phyloP scores from a whole-genome alignment of 1,140 invertebrate species.

The Stratiolaelaps scimitus region DNA sequence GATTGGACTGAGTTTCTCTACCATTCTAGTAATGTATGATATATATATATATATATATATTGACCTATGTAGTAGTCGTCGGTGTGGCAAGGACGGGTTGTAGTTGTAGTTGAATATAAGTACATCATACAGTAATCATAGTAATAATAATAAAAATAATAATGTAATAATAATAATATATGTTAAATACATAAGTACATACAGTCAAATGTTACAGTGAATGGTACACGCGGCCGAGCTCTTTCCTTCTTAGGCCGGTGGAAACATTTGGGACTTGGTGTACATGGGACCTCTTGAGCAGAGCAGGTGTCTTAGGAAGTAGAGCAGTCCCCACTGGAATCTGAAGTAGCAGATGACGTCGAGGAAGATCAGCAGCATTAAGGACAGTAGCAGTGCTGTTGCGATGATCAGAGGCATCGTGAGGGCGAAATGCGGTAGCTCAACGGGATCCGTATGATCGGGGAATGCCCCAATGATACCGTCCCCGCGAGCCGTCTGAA shows the following conservation, averaged over 20 bases:
- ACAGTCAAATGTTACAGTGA: too few species aligned
- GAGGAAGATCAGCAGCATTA: constrained; percentile 32
- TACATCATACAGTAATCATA: too few species aligned
- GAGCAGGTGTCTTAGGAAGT: constrained; percentile 32
- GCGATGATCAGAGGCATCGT: constrained; percentile 33
- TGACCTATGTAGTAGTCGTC: too few species aligned
- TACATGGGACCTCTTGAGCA: constrained; percentile 32
- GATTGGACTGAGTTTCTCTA: too few species aligned
- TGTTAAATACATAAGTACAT: too few species aligned
- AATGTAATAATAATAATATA: too few species aligned
- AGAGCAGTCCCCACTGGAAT: constrained; percentile 34
- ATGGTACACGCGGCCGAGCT: too few species aligned
- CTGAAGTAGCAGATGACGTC: constrained; percentile 35
- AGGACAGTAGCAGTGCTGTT: constrained; percentile 30
- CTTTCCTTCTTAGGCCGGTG: constrained; percentile 2
- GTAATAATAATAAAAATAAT: too few species aligned
- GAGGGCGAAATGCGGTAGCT: constrained; percentile 29
- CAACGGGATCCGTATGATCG: constrained; percentile 1
- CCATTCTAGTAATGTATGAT: too few species aligned
- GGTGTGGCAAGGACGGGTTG: too few species aligned
- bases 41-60: too few species aligned
- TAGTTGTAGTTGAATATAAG: too few species aligned
- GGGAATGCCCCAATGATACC: constrained; percentile 20
- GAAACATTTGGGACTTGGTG: constrained; percentile 2
- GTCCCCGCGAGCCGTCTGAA: constrained; percentile 65